Percentiles rank a stretch among this genome's conserved stretches.
Conservation (phyloP, 64 coral and sea anemone species). For the Porites australiensis region DNA sequence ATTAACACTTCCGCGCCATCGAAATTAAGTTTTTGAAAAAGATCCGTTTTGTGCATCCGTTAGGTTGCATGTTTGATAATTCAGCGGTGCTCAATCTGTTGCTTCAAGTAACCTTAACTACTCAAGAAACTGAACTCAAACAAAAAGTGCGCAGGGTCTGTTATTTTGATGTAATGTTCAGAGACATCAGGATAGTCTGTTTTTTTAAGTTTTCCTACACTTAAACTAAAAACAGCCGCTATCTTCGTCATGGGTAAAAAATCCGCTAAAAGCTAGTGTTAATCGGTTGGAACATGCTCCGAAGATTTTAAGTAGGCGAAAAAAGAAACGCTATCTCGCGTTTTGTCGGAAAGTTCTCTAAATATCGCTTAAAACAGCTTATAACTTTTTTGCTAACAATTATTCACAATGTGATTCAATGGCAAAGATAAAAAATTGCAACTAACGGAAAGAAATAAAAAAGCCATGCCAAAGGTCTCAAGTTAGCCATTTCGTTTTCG, state of each 20-base stretch:
- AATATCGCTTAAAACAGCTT: background rate
- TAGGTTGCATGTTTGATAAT: too few relatives aligned
- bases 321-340: background rate
- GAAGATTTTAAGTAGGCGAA: background rate
- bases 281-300: background rate
- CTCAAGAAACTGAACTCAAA: too few relatives aligned
- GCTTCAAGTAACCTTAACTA: too few relatives aligned
- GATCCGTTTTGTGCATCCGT: too few relatives aligned
- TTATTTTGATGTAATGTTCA: too few relatives aligned
- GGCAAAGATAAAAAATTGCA: background rate
- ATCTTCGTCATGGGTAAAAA: background rate
- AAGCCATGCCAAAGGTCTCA: background rate
- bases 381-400: conserved; percentile 4
- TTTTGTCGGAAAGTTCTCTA: background rate
- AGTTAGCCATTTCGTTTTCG: background rate
- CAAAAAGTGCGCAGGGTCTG: too few relatives aligned
- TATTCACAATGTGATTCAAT: background rate
- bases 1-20: too few relatives aligned
- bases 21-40: too few relatives aligned
- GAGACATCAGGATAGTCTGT: too few relatives aligned
- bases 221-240: background rate
- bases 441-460: too few relatives aligned
- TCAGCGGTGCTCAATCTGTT: too few relatives aligned
- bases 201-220: background rate
- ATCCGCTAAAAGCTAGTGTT: background rate